These are phyloP conservation scores for Patella ulyssiponensis DNA, from an alignment of 2,888 invertebrate genomes.

Conservation along the genomic window DNA sequence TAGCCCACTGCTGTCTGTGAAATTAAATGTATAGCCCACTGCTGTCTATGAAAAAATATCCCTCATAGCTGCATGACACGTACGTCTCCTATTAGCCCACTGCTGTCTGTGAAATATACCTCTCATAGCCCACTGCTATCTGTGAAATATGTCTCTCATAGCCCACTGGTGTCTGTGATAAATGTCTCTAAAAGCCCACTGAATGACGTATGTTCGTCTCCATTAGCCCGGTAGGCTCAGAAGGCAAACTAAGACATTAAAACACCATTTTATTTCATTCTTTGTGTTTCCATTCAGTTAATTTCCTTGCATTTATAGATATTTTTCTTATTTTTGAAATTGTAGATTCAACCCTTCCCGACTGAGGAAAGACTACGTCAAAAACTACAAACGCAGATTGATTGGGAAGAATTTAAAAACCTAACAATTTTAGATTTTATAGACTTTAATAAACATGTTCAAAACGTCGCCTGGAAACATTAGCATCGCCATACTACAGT, in stretches of 20 bases:
- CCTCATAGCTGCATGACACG: too few species aligned
- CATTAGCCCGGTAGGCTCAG: too few species aligned
- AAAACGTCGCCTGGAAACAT: conserved; percentile 20
- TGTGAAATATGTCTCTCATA: too few species aligned
- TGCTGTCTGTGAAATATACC: too few species aligned
- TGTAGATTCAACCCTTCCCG: conserved; percentile 61
- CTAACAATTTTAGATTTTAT: conserved; percentile 52
- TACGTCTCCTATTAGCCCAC: too few species aligned
- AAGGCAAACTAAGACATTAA: not conserved
- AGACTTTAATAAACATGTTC: conserved; percentile 43
- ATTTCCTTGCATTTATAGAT: not conserved
- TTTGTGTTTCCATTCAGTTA: not conserved
- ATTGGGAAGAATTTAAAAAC: conserved; percentile 66
- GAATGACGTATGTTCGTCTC: too few species aligned
- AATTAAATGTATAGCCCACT: too few species aligned
- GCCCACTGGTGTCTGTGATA: too few species aligned
- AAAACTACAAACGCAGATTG: conserved; percentile 61
- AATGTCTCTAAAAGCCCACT: too few species aligned
- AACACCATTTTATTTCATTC: not conserved
- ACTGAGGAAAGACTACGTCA: conserved; percentile 59
- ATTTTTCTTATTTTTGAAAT: conserved; percentile 22
- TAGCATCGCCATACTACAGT: not conserved
- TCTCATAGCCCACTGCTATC: too few species aligned
- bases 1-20: too few species aligned
- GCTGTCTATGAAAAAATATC: not conserved